phyloP scores from a whole-genome alignment of 2,797 vertebrate genomes.

The Benthosema pterotum region DNA sequence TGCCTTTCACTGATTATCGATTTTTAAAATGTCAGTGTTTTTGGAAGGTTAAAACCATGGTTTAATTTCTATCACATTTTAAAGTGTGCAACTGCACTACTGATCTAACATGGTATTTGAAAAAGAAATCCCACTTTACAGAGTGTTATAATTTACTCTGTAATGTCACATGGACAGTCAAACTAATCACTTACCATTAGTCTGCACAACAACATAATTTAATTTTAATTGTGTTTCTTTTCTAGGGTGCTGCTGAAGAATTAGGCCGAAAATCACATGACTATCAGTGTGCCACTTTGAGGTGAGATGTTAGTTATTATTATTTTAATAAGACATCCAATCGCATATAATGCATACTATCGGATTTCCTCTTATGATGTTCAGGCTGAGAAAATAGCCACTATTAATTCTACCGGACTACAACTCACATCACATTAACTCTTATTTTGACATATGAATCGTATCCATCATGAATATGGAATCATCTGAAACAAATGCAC shows the following conservation, averaged over 20 bases:
- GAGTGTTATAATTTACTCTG: not conserved
- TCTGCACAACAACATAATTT: too few species aligned
- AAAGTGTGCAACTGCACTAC: too few species aligned
- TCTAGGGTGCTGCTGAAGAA: conserved; percentile 41
- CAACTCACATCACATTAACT: conserved; percentile 5
- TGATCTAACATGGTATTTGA: not conserved
- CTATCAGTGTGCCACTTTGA: conserved; percentile 2
- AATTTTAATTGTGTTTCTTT: not conserved
- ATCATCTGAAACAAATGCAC: conserved; percentile 5
- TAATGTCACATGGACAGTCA: not conserved
- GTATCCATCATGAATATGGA: not conserved
- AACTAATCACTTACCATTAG: too few species aligned
- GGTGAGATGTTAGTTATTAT: conserved; percentile 2
- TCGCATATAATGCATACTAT: not conserved
- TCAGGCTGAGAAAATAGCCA: conserved; percentile 17
- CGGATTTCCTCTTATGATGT: not conserved
- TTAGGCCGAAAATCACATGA: too few species aligned
- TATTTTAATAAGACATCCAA: not conserved
- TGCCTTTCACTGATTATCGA: too few species aligned
- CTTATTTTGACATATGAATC: not conserved
- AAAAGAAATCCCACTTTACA: not conserved
- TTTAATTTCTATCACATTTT: too few species aligned
- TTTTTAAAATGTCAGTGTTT: too few species aligned
- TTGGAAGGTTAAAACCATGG: too few species aligned
- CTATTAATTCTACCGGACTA: conserved; percentile 17